Evolutionary conservation across 2,797 vertebrate species (phyloP).

Genomic region (Sorex maritimensis): DNA sequence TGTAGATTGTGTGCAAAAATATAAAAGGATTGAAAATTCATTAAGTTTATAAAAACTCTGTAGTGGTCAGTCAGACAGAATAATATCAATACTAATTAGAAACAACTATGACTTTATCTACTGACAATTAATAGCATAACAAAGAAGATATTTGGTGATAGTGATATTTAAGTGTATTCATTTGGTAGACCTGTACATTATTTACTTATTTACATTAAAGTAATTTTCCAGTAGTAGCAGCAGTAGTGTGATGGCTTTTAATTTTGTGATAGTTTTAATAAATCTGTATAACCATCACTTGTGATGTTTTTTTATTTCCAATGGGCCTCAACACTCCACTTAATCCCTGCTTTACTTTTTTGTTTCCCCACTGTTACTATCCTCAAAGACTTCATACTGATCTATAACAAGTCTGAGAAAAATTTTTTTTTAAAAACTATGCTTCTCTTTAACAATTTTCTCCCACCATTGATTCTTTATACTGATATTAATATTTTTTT

Average conservation of each 20-base stretch:
- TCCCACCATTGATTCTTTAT: not conserved
- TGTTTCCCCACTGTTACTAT: not conserved
- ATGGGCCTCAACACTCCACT: not conserved
- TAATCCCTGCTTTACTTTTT: not conserved
- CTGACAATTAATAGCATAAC: constrained; percentile 75
- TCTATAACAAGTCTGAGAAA: not conserved
- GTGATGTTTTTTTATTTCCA: not conserved
- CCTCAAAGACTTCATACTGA: not conserved
- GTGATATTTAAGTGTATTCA: constrained; percentile 50
- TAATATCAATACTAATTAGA: constrained; percentile 81
- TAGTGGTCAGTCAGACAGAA: constrained; percentile 86
- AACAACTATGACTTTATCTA: constrained; percentile 80
- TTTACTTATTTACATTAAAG: constrained; percentile 21
- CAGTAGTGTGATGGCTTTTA: not conserved
- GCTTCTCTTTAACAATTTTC: not conserved
- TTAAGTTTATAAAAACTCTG: constrained; percentile 80
- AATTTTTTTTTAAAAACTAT: not conserved
- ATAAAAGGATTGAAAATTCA: constrained; percentile 75
- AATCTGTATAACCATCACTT: no score
- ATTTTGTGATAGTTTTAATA: not conserved
- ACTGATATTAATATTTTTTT: not conserved
- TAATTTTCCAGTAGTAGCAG: constrained; percentile 33
- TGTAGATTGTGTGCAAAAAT: constrained; percentile 79
- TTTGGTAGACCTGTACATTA: constrained; percentile 39
- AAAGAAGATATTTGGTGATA: constrained; percentile 45